Evolutionary conservation across 92 coral and sea anemone species (phyloP).

Genomic region (Actinernus sp.): DNA sequence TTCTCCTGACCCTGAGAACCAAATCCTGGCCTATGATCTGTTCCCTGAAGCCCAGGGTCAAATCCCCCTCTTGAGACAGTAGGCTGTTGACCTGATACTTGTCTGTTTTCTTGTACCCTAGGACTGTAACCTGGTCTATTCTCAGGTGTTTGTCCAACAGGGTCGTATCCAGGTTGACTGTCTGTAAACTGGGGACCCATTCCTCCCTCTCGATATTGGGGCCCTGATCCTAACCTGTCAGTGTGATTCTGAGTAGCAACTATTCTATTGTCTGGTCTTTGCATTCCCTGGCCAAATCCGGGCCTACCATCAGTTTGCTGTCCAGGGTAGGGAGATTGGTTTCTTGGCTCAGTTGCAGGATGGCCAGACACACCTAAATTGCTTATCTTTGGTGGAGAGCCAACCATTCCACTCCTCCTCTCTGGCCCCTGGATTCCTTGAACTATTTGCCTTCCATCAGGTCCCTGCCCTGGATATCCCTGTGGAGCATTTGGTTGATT

Average conservation of each 20-base stretch:
- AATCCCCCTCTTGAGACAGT: too few relatives aligned
- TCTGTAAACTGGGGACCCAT: too few relatives aligned
- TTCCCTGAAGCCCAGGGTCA: not conserved
- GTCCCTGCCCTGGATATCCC: constrained; percentile 3
- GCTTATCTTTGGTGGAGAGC: constrained; percentile 39
- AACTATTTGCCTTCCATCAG: constrained; percentile 4
- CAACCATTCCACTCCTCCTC: constrained; percentile 44
- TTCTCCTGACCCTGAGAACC: constrained; percentile 6
- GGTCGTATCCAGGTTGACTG: too few relatives aligned
- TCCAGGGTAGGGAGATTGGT: constrained; percentile 28
- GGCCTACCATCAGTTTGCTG: constrained; percentile 12
- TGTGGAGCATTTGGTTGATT: constrained; percentile 15
- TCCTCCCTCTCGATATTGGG: constrained; percentile 10
- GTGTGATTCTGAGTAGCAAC: constrained; percentile 30
- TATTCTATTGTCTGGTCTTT: constrained; percentile 12
- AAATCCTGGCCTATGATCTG: not conserved
- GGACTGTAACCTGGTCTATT: too few relatives aligned
- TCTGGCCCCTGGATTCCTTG: constrained; percentile 21
- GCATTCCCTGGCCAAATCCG: constrained; percentile 4
- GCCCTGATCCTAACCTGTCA: constrained; percentile 17
- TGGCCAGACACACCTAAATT: constrained; percentile 1
- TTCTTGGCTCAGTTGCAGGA: constrained; percentile 5
- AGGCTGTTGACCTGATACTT: too few relatives aligned
- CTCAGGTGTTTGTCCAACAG: too few relatives aligned
- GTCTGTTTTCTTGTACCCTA: too few relatives aligned